Conservation (phyloP, 2,113 vertebrate species). For the Oceanites oceanicus region DNA sequence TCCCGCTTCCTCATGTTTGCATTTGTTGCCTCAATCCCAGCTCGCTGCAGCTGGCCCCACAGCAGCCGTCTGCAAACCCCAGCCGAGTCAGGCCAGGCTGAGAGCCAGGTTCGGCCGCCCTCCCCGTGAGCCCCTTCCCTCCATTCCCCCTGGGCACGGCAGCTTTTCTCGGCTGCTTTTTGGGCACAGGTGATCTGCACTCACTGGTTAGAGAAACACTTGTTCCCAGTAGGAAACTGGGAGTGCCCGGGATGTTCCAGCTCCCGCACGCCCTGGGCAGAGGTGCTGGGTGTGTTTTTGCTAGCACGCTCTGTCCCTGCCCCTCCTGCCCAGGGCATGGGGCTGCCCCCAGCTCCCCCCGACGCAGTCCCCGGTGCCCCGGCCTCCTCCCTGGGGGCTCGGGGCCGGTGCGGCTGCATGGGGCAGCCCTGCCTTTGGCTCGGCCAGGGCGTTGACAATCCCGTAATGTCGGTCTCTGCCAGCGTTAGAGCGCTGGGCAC, state of each 20-base stretch:
- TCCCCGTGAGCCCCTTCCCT: background rate
- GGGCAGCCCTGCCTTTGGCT: background rate
- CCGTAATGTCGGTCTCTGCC: accelerated
- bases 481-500: background rate
- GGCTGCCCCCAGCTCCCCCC: background rate
- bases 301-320: accelerated
- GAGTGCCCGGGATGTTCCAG: background rate
- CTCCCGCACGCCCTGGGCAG: accelerated
- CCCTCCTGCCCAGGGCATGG: accelerated
- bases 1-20: background rate
- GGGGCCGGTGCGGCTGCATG: accelerated
- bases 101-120: accelerated
- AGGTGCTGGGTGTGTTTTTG: accelerated
- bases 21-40: background rate
- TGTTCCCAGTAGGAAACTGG: background rate
- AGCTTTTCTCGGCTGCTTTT: background rate
- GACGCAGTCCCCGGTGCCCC: accelerated
- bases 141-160: accelerated
- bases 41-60: accelerated
- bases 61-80: background rate
- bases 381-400: background rate
- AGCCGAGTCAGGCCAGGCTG: background rate
- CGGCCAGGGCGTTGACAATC: too few relatives aligned
- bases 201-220: background rate
- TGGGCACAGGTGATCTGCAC: background rate